Base-by-base conservation (phyloP, 1,140 invertebrate genomes). In the Carposina sasakii region DNA sequence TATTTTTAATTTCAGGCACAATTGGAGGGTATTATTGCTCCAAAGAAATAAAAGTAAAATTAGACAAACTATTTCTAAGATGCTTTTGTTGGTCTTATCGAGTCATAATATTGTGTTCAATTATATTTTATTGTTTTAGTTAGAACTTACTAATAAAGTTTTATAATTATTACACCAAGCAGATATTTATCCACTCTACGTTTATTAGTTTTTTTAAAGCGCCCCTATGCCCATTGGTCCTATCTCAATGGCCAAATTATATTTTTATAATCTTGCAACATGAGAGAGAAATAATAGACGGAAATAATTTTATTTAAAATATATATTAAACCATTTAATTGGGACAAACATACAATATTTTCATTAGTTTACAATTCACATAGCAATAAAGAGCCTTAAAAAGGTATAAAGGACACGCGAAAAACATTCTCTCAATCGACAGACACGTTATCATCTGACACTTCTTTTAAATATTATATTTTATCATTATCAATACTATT, bases 1-100 rank as follows among this genome's bases (percentile, higher is more conserved):
- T 53, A 48, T 39, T 30, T 63, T 31, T 67, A 60, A 55, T 90
- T 91, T 74, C 82, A 94, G 92, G 90, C 93, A 26, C 95, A 96
- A 87, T 83, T 97, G 37, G 95, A 97, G 87, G 94, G 94, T 64
- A 96, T 97, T 56, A 95, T 96, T 60, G 93, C 94, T 41, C 94
- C 94, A 12, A 96, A 96, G 81, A 96, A 96, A 82, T 95, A 90
- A 89, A 55, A 6, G 12, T 49, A 46, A 16, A 24, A 33, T 21
- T 37, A 30, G 23, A n/a, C 43, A 40, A 49, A 52, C 39, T 50
- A 54, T 40, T 56, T 63, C 33, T 64, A 59, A 59, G 52, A 53
- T 57, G 19, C 51, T 63, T 51, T 59, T 50, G 37, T 57, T 49
- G 50, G 23, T 39, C 19, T 39, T 39, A 6, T 2, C 19, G 19